Evolutionary conservation across 2,113 vertebrate genomes (phyloP), one percentile per base, ranked within the genome.

Genomic region (Onychorhynchus coronatus): DNA sequence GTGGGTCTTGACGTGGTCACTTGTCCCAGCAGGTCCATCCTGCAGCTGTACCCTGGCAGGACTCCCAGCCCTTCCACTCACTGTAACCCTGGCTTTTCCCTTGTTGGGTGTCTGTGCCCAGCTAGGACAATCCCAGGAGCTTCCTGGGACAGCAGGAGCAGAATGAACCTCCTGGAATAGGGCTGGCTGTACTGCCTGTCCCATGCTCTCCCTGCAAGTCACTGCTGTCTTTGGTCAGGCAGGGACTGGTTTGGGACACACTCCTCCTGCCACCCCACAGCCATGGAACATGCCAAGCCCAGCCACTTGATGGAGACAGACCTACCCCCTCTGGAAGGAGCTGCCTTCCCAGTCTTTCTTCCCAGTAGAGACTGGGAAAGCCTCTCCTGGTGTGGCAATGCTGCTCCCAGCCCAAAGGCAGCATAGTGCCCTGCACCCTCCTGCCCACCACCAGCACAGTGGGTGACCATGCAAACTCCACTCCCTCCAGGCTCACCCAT

Each of bases 401-500:
- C 59, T 81, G 58, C 65, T 94, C 46, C 46, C 50, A 77, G 41
- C 53, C 55, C 1, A 5, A 6, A 23, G 17, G 46, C 70, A 46
- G 42, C 37, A 13, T 0, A 2, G 33, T 6, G 11, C 47, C 56
- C 66, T 61, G 50, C 28, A 37, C 6, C 53, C 37, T 58, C 18
- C 73, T 73, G 37, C 31, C 58, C 14, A 2, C 31, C 3, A 1
- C 35, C 23, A 12, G 11, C 2, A 3, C 37, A 27, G 35, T 31
- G 62, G 35, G 58, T 98, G 94, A 98, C 74, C 19, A 2, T 27
- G 8, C 30, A 35, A 4, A 92, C 83, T 94, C 91, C 59, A 6
- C 90, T 81, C 95, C 78, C 66, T 58, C 79, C 96, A 99, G 99
- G 99, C 98, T 99, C 97, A 99, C 99, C 94, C 99, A 99, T 25